Conservation (phyloP, 2,113 vertebrate species). For the Nothoprocta pentlandii region DNA sequence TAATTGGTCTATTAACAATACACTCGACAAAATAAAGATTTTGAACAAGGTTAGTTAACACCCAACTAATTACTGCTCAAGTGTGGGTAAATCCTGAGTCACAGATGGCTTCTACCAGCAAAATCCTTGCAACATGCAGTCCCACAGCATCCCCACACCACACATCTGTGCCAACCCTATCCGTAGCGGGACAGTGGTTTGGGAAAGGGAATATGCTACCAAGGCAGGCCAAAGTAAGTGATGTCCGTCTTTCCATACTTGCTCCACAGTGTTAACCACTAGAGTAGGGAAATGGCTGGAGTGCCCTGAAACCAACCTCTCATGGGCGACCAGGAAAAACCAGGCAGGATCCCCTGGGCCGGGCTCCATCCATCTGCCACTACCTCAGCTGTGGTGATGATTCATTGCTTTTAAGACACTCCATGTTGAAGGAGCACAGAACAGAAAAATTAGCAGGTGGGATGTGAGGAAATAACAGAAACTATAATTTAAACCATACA, state of each 20-base stretch:
- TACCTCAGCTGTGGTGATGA: not conserved
- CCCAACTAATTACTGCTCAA: not conserved
- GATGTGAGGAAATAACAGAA: not conserved
- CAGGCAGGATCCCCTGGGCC: not conserved
- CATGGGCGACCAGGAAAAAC: not conserved
- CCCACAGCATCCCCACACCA: not conserved
- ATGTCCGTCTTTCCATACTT: not conserved
- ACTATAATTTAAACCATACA: not conserved
- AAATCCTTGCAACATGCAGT: not conserved
- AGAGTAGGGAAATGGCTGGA: not conserved
- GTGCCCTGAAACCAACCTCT: not conserved
- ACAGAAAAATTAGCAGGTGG: not conserved
- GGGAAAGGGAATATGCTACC: not conserved
- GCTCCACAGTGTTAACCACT: not conserved
- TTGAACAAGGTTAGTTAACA: not conserved
- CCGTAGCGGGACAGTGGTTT: rapidly evolving
- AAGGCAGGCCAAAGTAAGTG: not conserved
- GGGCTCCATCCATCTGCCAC: not conserved
- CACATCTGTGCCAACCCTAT: rapidly evolving
- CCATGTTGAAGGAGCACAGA: not conserved
- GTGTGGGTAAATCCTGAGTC: not conserved
- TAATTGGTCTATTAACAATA: not conserved
- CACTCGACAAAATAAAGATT: not conserved
- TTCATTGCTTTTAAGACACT: not conserved
- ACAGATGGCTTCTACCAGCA: not conserved